phyloP scores from a whole-genome alignment of 1,140 invertebrate genomes.

The Aporrectodea caliginosa region DNA sequence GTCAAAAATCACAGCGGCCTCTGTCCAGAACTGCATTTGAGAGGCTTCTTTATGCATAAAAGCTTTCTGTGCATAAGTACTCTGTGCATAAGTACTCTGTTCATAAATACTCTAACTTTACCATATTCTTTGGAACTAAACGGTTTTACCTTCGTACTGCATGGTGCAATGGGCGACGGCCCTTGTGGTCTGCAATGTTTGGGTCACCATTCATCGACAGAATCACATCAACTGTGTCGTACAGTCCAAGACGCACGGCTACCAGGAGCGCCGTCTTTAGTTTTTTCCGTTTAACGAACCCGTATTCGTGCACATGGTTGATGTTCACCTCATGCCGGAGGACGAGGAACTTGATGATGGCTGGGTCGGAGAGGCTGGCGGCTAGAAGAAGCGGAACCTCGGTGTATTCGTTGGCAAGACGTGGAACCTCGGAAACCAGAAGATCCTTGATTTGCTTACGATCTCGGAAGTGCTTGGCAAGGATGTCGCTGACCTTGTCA shows the following conservation, averaged over 20 bases:
- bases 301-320: neutral
- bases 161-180: constrained; percentile 22
- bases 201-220: constrained; percentile 92
- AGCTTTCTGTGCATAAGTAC: neutral
- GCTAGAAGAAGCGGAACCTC: constrained; percentile 24
- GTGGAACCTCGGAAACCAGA: constrained; percentile 13
- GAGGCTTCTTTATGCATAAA: neutral
- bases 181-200: constrained; percentile 86
- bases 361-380: constrained; percentile 4
- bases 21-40: neutral
- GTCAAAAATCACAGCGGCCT: neutral
- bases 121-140: neutral
- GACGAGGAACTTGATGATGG: constrained; percentile 28
- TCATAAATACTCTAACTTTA: neutral
- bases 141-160: constrained; percentile 9
- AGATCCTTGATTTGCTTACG: neutral
- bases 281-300: neutral
- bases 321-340: constrained; percentile 6
- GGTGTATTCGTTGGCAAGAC: neutral
- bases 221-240: constrained; percentile 76
- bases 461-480: constrained; percentile 20
- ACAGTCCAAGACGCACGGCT: constrained; percentile 94
- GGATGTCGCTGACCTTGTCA: constrained; percentile 22
- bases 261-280: constrained; percentile 79
- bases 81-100: neutral